A percentile compares a stretch with the other conserved stretches of the same genome.
Conservation (phyloP, 2,113 vertebrate genomes). For the Mormoops blainvillei region DNA sequence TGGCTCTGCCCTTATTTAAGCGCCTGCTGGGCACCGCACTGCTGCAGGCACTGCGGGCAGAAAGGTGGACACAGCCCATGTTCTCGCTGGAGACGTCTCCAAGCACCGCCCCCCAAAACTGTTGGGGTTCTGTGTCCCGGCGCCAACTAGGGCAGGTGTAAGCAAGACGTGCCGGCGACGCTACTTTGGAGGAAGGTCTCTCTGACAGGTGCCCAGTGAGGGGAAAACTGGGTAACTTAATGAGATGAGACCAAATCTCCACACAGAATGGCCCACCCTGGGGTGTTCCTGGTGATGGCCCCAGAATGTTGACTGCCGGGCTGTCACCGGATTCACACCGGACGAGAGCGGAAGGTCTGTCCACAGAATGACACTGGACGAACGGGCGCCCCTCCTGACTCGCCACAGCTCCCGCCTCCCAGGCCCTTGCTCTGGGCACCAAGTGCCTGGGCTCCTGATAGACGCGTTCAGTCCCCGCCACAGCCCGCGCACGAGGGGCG, state of each 20-base stretch:
- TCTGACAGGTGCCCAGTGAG: not conserved
- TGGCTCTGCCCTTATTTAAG: not conserved
- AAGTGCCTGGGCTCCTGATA: too few species aligned
- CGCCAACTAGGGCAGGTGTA: accelerated
- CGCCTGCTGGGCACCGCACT: accelerated
- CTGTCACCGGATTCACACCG: not conserved
- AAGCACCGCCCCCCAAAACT: accelerated
- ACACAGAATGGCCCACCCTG: not conserved
- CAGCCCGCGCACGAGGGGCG: not conserved
- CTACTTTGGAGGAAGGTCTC: not conserved
- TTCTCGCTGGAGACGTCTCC: not conserved
- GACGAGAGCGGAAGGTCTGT: not conserved
- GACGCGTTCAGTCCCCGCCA: too few species aligned
- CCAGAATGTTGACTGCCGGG: accelerated
- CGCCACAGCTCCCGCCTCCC: accelerated
- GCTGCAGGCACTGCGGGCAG: accelerated
- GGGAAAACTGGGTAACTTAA: not conserved
- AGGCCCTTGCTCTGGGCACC: accelerated
- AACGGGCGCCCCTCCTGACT: accelerated
- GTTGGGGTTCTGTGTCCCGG: accelerated
- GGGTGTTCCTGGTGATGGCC: not conserved
- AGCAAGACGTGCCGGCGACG: accelerated
- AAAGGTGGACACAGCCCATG: accelerated
- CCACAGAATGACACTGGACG: accelerated
- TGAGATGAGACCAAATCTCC: not conserved